Conservation (phyloP, 37 sponge, comb jelly and placozoan species). For the Beroe forskalii region DNA sequence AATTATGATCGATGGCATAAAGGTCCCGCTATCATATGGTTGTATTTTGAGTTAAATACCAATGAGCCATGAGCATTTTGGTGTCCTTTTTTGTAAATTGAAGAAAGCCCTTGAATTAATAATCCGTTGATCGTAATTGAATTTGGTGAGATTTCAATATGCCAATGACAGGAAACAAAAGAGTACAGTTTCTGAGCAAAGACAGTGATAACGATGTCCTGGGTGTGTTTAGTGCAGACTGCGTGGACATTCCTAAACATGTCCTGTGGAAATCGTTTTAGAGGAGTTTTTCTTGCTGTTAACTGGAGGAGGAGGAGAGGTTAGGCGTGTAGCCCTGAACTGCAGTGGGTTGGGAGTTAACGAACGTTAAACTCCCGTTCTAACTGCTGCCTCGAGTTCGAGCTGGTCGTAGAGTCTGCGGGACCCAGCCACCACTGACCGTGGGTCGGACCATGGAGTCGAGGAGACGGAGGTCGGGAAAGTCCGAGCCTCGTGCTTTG, state of each 20-base stretch:
- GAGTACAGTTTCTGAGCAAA: neutral
- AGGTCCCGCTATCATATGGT: too few relatives aligned
- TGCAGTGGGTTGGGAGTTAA: neutral
- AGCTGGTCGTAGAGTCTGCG: conserved; percentile 2
- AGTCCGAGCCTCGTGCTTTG: neutral
- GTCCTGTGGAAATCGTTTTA: neutral
- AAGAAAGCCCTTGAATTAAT: too few relatives aligned
- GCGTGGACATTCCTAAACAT: neutral
- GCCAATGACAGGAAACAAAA: conserved; percentile 32
- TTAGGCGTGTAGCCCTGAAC: neutral
- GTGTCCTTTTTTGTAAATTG: too few relatives aligned
- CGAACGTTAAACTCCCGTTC: conserved; percentile 34
- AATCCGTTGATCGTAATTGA: too few relatives aligned
- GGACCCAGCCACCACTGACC: conserved; percentile 51
- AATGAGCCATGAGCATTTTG: too few relatives aligned
- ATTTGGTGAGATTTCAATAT: too few relatives aligned
- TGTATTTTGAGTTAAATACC: too few relatives aligned
- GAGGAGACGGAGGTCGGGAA: neutral
- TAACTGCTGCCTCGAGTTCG: neutral
- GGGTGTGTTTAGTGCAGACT: neutral
- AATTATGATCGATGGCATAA: too few relatives aligned
- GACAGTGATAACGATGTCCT: conserved; percentile 1
- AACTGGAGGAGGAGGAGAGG: neutral
- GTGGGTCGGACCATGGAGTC: neutral
- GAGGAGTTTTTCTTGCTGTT: too few relatives aligned